Base-by-base conservation (phyloP, 2,113 vertebrate species). In the Cinclus cinclus region DNA sequence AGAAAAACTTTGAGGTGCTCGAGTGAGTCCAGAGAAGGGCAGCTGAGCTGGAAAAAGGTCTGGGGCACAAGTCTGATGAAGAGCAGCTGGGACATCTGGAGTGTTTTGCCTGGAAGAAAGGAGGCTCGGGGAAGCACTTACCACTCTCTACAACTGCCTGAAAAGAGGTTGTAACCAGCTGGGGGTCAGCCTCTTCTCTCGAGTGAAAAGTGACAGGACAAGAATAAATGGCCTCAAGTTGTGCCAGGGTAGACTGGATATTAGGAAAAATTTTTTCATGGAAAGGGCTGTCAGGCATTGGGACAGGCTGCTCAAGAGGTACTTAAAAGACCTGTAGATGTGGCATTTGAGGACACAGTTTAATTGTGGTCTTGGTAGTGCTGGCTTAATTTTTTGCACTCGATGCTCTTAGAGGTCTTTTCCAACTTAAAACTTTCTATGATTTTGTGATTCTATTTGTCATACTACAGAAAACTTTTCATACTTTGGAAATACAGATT, bases 351-450 rank as follows among this genome's bases (percentile, higher is more conserved):
- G 10, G 18, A 24, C 15, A 31, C 4, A 9, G 18, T 42, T 86
- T 55, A 24, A 2, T 37, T 50, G 11, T 22, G 30, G 25, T 42
- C 13, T 60, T 67, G 8, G 7, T 4, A 80, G 41, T 15, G 9
- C 13, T 67, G 27, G 15, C 25, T 37, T 68, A 67, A 67, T 11
- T 69, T 47, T 41, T 60, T 41, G 3, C 10, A 80, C n/a, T 52
- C 0, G 0, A 13, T 46, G 15, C 18, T 28, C 21, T 14, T 28
- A 15, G 12, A 12, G 2, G 5, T 49, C 12, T 55, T 68, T 67
- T 74, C 53, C 18, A 80, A 24, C 8, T 8, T 6, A 20, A 70
- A 71, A 33, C 28, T 9, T 10, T 23, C 9, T 24, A 11, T 21
- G 5, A 20, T 35, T 80, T 53, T 67, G 6, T 42, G 25, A 55